Conservation (phyloP, 35 echinoderm and acorn worm genomes). For the Stichopus chloronotus region DNA sequence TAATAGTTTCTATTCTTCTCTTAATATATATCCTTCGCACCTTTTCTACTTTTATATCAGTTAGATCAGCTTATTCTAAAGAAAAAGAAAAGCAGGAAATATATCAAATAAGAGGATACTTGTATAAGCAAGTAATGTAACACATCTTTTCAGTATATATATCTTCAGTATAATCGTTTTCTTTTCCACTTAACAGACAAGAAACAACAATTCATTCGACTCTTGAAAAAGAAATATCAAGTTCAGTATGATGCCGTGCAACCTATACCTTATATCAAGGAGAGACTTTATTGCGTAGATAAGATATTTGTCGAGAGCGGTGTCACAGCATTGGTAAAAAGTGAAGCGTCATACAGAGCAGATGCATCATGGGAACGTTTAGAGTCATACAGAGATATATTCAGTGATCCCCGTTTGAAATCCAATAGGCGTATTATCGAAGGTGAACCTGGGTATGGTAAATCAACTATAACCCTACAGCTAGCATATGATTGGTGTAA, state of each 20-base stretch:
- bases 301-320: neutral
- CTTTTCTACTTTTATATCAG: too few species aligned
- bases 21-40: too few species aligned
- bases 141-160: too few species aligned
- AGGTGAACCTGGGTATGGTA: neutral
- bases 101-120: too few species aligned
- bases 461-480: neutral
- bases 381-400: neutral
- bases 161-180: too few species aligned
- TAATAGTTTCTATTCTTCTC: too few species aligned
- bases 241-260: neutral
- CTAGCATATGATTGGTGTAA: conserved; percentile 6
- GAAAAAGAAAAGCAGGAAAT: too few species aligned
- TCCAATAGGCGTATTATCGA: neutral
- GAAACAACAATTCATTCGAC: neutral
- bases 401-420: neutral
- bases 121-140: too few species aligned
- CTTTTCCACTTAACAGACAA: neutral
- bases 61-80: too few species aligned
- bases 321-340: neutral
- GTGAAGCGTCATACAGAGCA: neutral
- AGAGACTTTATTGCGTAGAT: conserved; percentile 10
- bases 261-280: neutral
- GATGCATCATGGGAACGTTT: neutral
- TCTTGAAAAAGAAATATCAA: neutral